Evolutionary conservation across 2,113 vertebrate species (phyloP), one percentile per base, ranked within the genome.

Genomic region (Sarotherodon lohbergeri): DNA sequence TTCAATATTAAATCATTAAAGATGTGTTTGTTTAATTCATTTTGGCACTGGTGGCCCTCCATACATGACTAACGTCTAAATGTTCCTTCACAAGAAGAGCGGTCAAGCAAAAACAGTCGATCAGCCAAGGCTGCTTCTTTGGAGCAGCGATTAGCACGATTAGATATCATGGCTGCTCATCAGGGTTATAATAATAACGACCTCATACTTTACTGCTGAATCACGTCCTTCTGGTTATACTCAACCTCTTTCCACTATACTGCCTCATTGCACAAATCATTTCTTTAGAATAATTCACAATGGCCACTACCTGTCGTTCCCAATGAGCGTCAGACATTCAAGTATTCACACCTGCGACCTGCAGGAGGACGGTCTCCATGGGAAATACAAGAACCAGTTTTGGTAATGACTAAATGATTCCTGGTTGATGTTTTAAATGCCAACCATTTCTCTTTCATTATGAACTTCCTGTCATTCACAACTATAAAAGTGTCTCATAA

Each of bases 141-240:
- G 1, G 4, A 82, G 57, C 84, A 61, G 73, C 41, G 7, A 22
- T 68, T 41, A 41, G 5, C 22, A 55, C 46, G 46, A 78, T 78
- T n/a, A 50, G 71, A 85, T 54, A 39, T 81, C 22, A 50, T 2
- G 7, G 41, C 81, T 82, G 43, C 83, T 87, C 52, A 87, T 81
- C 73, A 22, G 54, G 48, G 68, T 89, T 83, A 76, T 57, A 71
- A 79, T 52, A 59, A 83, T 85, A 88, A 4, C 5, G 2, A 10
- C 59, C 11, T 61, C 41, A 43, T 19, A 34, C 16, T 27, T 83
- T 50, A 24, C 34, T 22, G 36, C 46, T 19, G 76, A 80, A 61
- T 80, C 66, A 79, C 2, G 2, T 24, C 12, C 43, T 10, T 17
- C 78, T 9, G 14, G 17, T 79, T 59, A 34, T 41, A 32, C 17